Base-by-base conservation (phyloP, 1,140 invertebrate species). In the Diachasma alloeum region DNA sequence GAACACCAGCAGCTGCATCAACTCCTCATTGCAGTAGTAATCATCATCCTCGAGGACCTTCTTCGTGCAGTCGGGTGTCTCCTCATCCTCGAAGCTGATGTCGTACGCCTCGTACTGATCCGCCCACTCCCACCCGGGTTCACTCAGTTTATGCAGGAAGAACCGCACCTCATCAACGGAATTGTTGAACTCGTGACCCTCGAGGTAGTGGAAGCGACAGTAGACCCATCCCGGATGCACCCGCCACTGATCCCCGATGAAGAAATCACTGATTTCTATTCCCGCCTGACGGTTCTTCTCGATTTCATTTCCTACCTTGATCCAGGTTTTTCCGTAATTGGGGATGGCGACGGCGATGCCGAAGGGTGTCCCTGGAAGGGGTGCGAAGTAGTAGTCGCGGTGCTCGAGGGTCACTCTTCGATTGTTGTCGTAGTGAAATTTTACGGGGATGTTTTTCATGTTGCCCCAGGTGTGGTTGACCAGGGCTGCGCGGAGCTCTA, bases 151-250 rank as follows among this genome's bases (percentile, higher is more conserved):
- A 8, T 87, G 85, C 48, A 97, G 86, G 84, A 97, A 97, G 80
- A 96, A 93, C 11, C 92, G 87, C 9, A 97, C 81, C 84, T 96
- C 94, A 0, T 92, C 91, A 87, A 97, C 95, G 2, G 94, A 91
- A 15, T 88, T 93, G 10, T 91, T 84, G 79, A 94, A 95, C 76
- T 93, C 92, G 78, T 94, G 93, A 0, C 92, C 92, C 85, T 94
- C 93, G 66, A 94, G 87, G 83, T 96, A 95, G 83, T 96, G 95
- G 87, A 95, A 97, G 80, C 96, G 95, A 87, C 96, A 97, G 83
- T 97, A 97, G 0, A 94, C 92, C 96, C 96, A 98, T 81, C 96
- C 93, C 0, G 96, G 96, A 90, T 98, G 96, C 17, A 98, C 91
- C 83, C 93, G 93, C 94, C 96, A 98, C 83, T 94, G 94, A 26